Conservation (phyloP, 1,140 invertebrate species). For the Drosophila orosa region DNA sequence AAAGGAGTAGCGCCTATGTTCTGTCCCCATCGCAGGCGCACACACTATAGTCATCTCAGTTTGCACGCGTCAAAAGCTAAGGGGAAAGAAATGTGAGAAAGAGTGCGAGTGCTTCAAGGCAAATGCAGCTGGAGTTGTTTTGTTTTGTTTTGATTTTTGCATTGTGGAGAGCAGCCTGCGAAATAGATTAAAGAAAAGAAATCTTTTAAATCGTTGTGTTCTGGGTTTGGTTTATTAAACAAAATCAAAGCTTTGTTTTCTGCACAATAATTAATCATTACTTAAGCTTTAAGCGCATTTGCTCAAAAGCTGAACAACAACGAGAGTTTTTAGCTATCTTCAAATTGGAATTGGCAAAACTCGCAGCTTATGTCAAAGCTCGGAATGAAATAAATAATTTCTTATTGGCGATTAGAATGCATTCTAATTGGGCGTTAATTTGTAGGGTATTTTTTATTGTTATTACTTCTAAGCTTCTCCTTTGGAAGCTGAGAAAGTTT, state of each 20-base stretch:
- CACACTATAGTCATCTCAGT: constrained; percentile 26
- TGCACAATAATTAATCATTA: constrained; percentile 14
- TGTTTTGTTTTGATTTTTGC: not conserved
- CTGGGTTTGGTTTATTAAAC: not conserved
- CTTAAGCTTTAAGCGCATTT: constrained; percentile 76
- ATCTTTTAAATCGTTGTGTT: not conserved
- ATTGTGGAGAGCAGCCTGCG: constrained; percentile 1
- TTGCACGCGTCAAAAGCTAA: constrained; percentile 27
- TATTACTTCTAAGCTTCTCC: constrained; percentile 31
- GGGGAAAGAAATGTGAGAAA: constrained; percentile 21
- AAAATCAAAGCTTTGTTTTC: constrained; percentile 29
- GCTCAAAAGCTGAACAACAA: constrained; percentile 61
- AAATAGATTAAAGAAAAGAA: not conserved
- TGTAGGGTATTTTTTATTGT: not conserved
- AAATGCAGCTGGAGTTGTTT: constrained; percentile 14
- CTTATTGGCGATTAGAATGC: not conserved
- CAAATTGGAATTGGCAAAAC: constrained; percentile 34
- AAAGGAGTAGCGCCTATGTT: constrained; percentile 72
- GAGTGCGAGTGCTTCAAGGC: constrained; percentile 21
- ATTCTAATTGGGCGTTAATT: not conserved
- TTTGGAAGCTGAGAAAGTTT: not conserved
- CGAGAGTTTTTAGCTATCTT: constrained; percentile 27
- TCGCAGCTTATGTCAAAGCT: constrained; percentile 45
- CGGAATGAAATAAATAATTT: not conserved
- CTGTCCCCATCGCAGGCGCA: constrained; percentile 36